These are phyloP conservation scores for Cebidichthys violaceus DNA, from an alignment of 2,113 vertebrate species.

Conservation along the genomic window DNA sequence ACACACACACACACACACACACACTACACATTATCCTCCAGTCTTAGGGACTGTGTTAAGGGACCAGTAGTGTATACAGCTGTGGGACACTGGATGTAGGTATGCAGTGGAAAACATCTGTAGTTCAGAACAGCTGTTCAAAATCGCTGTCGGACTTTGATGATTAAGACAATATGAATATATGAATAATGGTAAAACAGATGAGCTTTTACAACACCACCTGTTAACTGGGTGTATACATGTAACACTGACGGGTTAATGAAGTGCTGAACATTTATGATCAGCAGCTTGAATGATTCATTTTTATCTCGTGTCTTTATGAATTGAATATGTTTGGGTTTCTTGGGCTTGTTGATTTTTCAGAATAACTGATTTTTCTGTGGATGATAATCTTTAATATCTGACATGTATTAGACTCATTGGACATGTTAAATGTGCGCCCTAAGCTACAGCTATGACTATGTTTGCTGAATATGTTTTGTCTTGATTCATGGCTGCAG, in stretches of 20 bases:
- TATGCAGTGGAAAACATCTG: neutral
- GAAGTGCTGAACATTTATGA: neutral
- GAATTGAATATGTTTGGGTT: constrained; percentile 1
- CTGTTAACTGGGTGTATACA: constrained; percentile 13
- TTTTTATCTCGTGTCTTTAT: constrained; percentile 11
- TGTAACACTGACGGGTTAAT: neutral
- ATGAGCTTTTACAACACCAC: neutral
- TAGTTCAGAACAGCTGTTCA: constrained; percentile 17
- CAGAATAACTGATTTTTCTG: neutral
- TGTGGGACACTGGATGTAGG: neutral
- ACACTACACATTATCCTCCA: constrained; percentile 6
- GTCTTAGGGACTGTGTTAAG: constrained; percentile 10
- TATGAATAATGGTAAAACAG: neutral
- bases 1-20: neutral
- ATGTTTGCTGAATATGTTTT: constrained; percentile 50
- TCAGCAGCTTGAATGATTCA: neutral
- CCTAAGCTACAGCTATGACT: constrained; percentile 22
- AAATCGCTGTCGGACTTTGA: neutral
- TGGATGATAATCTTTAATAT: neutral
- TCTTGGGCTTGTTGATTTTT: constrained; percentile 18
- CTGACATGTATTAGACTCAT: neutral
- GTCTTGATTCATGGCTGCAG: constrained; percentile 63
- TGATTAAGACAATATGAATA: constrained; percentile 8
- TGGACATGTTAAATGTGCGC: constrained; percentile 2
- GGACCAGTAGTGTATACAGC: neutral